These are phyloP conservation scores for Drosophila helvetica DNA, from an alignment of 2,888 invertebrate genomes.

Conservation along the genomic window DNA sequence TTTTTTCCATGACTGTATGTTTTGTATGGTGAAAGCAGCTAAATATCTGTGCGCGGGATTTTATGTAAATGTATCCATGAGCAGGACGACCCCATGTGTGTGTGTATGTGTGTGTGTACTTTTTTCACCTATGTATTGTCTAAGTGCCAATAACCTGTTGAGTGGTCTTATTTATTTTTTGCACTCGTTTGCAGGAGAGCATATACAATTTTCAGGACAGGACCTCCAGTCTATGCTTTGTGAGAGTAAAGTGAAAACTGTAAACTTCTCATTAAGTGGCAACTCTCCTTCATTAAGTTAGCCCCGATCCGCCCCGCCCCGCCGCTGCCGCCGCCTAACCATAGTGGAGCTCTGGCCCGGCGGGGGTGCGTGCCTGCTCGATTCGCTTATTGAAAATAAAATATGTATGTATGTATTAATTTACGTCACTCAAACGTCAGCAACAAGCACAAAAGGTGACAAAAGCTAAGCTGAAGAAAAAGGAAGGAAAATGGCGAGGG, in stretches of 20 bases:
- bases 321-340: no score
- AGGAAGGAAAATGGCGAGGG: neutral
- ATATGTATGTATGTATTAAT: conserved; percentile 68
- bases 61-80: neutral
- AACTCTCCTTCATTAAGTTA: neutral
- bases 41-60: neutral
- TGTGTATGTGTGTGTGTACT: neutral
- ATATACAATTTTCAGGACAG: no score
- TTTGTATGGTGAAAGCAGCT: neutral
- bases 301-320: no score
- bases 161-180: conserved; percentile 9
- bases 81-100: neutral
- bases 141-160: conserved; percentile 71
- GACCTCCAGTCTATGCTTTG: neutral
- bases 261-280: neutral
- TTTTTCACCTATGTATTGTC: conserved; percentile 11
- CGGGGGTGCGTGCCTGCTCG: conserved; percentile 14
- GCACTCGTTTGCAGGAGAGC: no score
- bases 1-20: no score
- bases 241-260: neutral
- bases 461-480: conserved; percentile 50
- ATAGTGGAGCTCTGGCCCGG: conserved; percentile 10
- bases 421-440: conserved; percentile 65
- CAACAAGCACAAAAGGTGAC: conserved; percentile 60
- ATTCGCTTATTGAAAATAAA: conserved; percentile 28